phyloP scores from a whole-genome alignment of 1,140 invertebrate genomes.

The Bradysia coprophila region DNA sequence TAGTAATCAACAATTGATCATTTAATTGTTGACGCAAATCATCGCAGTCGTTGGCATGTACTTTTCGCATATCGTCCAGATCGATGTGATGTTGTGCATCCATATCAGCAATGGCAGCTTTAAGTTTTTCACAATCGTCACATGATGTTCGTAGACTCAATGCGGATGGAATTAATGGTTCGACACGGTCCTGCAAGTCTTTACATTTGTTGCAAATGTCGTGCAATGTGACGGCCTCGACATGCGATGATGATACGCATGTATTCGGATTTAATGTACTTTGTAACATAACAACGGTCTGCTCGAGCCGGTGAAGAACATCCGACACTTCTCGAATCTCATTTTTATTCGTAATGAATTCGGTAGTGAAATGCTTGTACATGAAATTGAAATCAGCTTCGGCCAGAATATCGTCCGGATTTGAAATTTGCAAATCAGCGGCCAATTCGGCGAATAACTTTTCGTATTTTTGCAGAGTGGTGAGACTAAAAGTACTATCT shows the following conservation, averaged over 20 bases:
- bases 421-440: conserved; percentile 9
- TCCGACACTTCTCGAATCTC: conserved; percentile 8
- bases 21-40: conserved; percentile 8
- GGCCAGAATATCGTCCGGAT: conserved; percentile 9
- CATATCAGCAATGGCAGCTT: not conserved
- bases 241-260: conserved; percentile 5
- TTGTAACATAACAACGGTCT: conserved; percentile 8
- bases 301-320: conserved; percentile 9
- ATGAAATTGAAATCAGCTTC: conserved; percentile 12
- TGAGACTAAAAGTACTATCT: conserved; percentile 4
- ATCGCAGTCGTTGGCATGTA: conserved; percentile 7
- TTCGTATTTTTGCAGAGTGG: conserved; percentile 9
- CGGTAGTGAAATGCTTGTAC: conserved; percentile 8
- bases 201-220: conserved; percentile 27
- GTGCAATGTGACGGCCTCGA: conserved; percentile 17
- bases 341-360: conserved; percentile 8
- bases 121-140: conserved; percentile 7
- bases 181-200: conserved; percentile 17
- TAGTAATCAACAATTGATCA: conserved; percentile 5
- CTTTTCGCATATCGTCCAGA: conserved; percentile 6
- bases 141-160: conserved; percentile 8
- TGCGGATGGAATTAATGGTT: conserved; percentile 12
- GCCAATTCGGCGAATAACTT: conserved; percentile 10
- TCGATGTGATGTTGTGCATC: conserved; percentile 19
- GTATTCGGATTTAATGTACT: conserved; percentile 7